phyloP scores from a whole-genome alignment of 2,888 invertebrate species.

The Loripinus fragilis region DNA sequence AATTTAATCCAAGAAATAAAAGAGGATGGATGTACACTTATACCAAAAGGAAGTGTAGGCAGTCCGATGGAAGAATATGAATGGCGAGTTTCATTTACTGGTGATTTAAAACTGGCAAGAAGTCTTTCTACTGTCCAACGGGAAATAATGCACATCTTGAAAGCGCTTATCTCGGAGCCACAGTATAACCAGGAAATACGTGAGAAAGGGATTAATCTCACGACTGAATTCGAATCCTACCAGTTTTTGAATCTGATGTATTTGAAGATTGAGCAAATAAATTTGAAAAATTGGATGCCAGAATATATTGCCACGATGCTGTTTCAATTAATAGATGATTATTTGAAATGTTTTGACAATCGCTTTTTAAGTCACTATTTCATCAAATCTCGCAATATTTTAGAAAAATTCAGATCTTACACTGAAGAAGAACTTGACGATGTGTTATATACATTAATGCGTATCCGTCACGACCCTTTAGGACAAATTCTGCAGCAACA shows the following conservation, averaged over 20 bases:
- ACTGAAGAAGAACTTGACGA: slow-evolving; percentile 26
- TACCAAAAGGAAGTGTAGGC: slow-evolving; percentile 33
- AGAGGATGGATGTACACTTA: slow-evolving; percentile 29
- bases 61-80: slow-evolving; percentile 44
- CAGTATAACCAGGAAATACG: slow-evolving; percentile 20
- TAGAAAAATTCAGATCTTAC: slow-evolving; percentile 17
- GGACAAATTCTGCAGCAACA: slow-evolving; percentile 28
- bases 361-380: slow-evolving; percentile 35
- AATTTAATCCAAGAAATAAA: slow-evolving; percentile 28
- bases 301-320: slow-evolving; percentile 22
- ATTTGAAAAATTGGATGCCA: slow-evolving; percentile 21
- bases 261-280: slow-evolving; percentile 19
- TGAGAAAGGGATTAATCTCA: slow-evolving; percentile 11
- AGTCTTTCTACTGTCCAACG: slow-evolving; percentile 29
- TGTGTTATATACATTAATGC: slow-evolving; percentile 26
- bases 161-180: slow-evolving; percentile 37
- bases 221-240: slow-evolving; percentile 33
- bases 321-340: slow-evolving; percentile 35
- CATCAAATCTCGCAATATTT: slow-evolving; percentile 29
- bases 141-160: slow-evolving; percentile 37
- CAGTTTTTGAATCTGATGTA: slow-evolving; percentile 36
- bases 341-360: slow-evolving; percentile 14
- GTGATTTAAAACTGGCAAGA: slow-evolving; percentile 36
- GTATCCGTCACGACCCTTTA: slow-evolving; percentile 32
- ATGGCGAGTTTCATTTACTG: slow-evolving; percentile 48